Conservation (phyloP, 2,888 invertebrate genomes). For the Drosophila niveifrons region DNA sequence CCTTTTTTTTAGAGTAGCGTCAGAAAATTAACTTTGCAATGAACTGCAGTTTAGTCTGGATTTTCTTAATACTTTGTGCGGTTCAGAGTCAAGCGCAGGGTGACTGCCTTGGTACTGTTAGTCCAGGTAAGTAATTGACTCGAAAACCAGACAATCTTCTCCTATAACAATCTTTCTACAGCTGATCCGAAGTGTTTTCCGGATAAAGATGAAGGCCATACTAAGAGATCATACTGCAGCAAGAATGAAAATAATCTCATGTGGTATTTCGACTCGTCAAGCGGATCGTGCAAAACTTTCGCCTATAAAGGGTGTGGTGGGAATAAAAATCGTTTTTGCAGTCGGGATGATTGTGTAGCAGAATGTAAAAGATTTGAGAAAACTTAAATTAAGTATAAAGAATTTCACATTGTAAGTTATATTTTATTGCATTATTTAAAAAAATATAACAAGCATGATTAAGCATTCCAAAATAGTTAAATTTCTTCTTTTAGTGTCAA, state of each 20-base stretch:
- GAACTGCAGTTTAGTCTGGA: conserved; percentile 13
- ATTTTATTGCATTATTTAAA: too few species aligned
- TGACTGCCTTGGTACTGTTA: conserved; percentile 17
- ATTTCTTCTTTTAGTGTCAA: not conserved
- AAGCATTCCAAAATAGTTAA: too few species aligned
- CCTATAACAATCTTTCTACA: not conserved
- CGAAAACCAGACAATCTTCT: not conserved
- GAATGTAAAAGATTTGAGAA: not conserved
- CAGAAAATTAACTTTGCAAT: not conserved
- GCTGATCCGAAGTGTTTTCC: conserved; percentile 5
- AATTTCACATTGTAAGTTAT: not conserved
- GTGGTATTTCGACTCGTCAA: conserved; percentile 36
- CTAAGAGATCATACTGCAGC: conserved; percentile 8
- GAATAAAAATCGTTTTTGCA: conserved; percentile 47
- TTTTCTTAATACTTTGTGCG: conserved; percentile 3
- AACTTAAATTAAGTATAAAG: not conserved
- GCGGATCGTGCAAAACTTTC: conserved; percentile 22
- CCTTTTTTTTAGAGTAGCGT: not conserved
- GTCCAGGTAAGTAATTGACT: not conserved
- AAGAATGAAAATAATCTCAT: conserved; percentile 23
- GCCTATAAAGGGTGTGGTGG: conserved; percentile 45
- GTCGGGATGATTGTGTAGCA: conserved; percentile 4
- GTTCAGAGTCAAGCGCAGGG: not conserved
- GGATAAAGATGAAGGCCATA: conserved; percentile 19
- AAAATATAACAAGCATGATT: too few species aligned